A percentile compares a stretch with the other conserved stretches of the same genome.
These are phyloP conservation scores for Cryptophagus acutangulus DNA, from an alignment of 2,888 invertebrate genomes.

Conservation along the genomic window DNA sequence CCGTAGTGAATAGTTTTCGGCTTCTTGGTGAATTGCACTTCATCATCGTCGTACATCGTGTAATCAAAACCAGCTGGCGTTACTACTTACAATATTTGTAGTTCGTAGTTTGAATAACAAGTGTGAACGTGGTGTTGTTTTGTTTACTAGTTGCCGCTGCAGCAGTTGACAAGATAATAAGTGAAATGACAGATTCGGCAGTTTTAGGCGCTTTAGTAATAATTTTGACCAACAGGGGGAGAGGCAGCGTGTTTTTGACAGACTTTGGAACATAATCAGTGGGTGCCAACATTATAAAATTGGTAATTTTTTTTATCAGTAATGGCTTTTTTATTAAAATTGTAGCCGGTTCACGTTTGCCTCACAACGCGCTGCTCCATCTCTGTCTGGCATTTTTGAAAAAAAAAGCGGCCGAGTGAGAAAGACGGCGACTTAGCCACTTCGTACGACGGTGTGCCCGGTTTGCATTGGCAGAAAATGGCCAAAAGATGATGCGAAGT, in stretches of 20 bases:
- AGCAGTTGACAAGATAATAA: too few species aligned
- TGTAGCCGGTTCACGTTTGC: conserved; percentile 22
- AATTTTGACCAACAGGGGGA: too few species aligned
- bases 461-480: too few species aligned
- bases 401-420: conserved; percentile 34
- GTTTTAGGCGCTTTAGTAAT: too few species aligned
- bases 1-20: conserved; percentile 81
- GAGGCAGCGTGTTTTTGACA: conserved; percentile 1
- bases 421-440: conserved; percentile 21
- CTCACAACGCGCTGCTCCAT: conserved; percentile 28
- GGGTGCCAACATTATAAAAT: conserved; percentile 14
- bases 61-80: too few species aligned
- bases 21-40: conserved; percentile 67
- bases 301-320: conserved; percentile 13
- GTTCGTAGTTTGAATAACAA: background rate
- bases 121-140: too few species aligned
- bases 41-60: conserved; percentile 87
- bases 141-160: too few species aligned
- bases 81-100: background rate
- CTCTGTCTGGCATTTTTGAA: conserved; percentile 35
- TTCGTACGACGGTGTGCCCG: too few species aligned
- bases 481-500: too few species aligned
- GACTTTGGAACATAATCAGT: too few species aligned
- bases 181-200: too few species aligned
- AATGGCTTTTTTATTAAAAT: conserved; percentile 10